Conservation (phyloP, 2,113 vertebrate genomes). For the Poeciliopsis prolifica region DNA sequence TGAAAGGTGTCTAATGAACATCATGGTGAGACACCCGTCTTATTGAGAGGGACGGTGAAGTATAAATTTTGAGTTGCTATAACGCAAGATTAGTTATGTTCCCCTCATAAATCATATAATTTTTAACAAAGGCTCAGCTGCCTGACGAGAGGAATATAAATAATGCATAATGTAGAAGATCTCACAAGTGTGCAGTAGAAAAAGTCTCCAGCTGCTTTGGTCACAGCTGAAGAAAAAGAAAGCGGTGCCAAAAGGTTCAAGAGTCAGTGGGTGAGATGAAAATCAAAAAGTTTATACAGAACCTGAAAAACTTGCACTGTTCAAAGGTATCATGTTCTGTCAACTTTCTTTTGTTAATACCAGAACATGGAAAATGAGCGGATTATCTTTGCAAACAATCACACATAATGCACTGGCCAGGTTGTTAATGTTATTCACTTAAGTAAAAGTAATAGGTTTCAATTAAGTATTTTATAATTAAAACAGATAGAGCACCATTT, state of each 20-base stretch:
- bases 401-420: neutral
- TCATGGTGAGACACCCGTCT: neutral
- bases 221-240: neutral
- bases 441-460: neutral
- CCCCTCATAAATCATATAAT: slow-evolving; percentile 15
- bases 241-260: neutral
- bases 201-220: neutral
- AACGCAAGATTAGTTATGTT: slow-evolving; percentile 10
- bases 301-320: no score
- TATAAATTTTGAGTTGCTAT: neutral
- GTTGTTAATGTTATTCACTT: neutral
- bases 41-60: neutral
- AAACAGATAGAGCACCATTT: neutral
- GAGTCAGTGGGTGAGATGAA: neutral
- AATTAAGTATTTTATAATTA: neutral
- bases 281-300: no score
- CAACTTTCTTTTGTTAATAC: neutral
- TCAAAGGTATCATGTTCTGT: neutral
- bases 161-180: neutral
- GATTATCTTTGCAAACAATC: neutral
- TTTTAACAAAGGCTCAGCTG: slow-evolving; percentile 1
- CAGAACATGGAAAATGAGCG: neutral
- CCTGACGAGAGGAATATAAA: neutral
- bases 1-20: neutral
- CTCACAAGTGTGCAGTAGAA: neutral